phyloP scores from a whole-genome alignment of 2,797 vertebrate species.

The Pangasius krempfi region DNA sequence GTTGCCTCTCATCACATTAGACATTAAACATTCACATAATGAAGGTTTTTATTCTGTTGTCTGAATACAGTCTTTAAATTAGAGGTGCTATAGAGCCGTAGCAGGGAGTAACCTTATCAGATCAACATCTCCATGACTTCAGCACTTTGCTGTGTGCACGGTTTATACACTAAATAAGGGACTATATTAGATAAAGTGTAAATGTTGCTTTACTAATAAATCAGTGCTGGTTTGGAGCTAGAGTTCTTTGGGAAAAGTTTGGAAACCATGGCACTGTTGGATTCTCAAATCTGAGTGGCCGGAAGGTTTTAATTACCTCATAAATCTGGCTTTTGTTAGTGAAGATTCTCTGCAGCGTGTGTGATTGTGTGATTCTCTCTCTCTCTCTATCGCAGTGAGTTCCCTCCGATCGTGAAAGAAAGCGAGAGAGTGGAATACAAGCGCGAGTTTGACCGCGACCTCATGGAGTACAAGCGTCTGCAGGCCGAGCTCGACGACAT shows the following conservation, averaged over 20 bases:
- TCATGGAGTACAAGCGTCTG: constrained; percentile 80
- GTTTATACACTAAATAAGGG: neutral
- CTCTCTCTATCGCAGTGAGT: constrained; percentile 66
- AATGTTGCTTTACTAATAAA: neutral
- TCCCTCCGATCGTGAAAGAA: constrained; percentile 75
- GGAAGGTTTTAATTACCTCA: neutral
- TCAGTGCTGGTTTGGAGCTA: neutral
- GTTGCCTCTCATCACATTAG: neutral
- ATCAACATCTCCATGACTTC: neutral
- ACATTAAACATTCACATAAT: neutral
- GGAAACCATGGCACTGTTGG: neutral
- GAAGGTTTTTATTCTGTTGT: neutral
- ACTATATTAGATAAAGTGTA: too few relatives aligned
- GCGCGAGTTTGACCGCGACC: constrained; percentile 78
- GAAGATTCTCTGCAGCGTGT: neutral
- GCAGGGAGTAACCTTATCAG: neutral
- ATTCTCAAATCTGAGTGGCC: neutral
- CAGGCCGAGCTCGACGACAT: constrained; percentile 81
- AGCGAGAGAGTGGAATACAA: constrained; percentile 79
- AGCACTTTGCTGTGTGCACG: neutral
- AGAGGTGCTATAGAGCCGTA: neutral
- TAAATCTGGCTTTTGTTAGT: neutral
- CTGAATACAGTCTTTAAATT: neutral
- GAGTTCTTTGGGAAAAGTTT: neutral
- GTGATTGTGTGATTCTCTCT: neutral